These are phyloP conservation scores for Coracias cyanogaster DNA, from an alignment of 2,797 vertebrate genomes.

Conservation along the genomic window DNA sequence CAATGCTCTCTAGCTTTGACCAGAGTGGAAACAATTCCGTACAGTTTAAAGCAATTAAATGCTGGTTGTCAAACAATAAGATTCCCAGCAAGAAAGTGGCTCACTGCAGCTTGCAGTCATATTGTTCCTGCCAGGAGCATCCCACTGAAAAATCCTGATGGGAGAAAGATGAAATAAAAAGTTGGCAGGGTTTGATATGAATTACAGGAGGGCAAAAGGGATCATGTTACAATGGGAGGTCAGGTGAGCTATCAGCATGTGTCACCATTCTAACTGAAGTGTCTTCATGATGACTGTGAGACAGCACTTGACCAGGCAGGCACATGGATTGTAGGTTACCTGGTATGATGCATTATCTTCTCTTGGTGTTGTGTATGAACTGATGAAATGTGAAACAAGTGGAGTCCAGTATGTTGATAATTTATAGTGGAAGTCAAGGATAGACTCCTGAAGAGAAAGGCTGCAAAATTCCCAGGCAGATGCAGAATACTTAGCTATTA, in stretches of 20 bases:
- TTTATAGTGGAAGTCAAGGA: neutral
- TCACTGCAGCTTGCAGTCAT: neutral
- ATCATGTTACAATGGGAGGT: neutral
- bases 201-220: neutral
- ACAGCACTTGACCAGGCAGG: neutral
- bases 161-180: neutral
- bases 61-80: constrained; percentile 48
- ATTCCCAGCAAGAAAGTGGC: constrained; percentile 2
- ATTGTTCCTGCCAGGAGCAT: neutral
- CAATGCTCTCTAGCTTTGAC: neutral
- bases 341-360: neutral
- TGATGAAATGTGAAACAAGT: neutral
- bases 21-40: constrained; percentile 66
- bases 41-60: constrained; percentile 26
- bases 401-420: neutral
- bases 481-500: neutral
- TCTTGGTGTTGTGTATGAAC: neutral
- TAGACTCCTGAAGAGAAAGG: neutral
- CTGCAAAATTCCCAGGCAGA: neutral
- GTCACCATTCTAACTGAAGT: neutral
- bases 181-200: neutral
- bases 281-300: neutral
- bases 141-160: neutral
- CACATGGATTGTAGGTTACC: neutral
- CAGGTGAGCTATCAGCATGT: neutral